Conservation (phyloP, 2,888 invertebrate genomes). For the Lottia scabra region DNA sequence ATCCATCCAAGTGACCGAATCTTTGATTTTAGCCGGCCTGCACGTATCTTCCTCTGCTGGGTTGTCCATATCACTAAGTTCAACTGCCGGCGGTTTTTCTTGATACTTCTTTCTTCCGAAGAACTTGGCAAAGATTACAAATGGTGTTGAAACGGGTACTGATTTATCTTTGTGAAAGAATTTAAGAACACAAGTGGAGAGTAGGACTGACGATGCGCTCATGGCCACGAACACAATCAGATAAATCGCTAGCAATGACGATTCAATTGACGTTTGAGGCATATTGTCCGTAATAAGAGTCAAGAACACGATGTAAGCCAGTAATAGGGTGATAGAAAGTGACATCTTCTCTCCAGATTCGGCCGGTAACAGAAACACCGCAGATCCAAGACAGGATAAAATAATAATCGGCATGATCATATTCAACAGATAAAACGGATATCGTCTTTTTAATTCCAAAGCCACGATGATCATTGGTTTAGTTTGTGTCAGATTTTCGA, state of each 20-base stretch:
- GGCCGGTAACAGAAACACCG: background rate
- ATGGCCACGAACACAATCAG: background rate
- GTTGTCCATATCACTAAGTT: too few species aligned
- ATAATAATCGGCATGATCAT: background rate
- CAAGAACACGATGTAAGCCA: background rate
- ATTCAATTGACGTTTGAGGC: background rate
- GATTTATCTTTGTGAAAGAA: background rate
- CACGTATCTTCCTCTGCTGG: too few species aligned
- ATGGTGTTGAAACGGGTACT: background rate
- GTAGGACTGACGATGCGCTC: background rate
- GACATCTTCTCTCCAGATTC: background rate
- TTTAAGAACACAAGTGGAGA: background rate
- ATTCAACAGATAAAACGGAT: background rate
- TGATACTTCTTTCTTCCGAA: too few species aligned
- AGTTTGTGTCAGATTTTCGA: background rate
- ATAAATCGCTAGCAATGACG: background rate
- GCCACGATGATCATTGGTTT: background rate
- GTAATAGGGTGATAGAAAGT: background rate
- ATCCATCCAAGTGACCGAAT: too few species aligned
- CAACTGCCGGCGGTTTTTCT: too few species aligned
- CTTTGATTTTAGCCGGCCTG: too few species aligned
- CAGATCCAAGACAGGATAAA: background rate
- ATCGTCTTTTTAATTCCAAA: background rate
- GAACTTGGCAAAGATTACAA: background rate
- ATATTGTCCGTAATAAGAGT: background rate